phyloP scores from a whole-genome alignment of 2,113 vertebrate genomes.

The Microtus richardsoni region DNA sequence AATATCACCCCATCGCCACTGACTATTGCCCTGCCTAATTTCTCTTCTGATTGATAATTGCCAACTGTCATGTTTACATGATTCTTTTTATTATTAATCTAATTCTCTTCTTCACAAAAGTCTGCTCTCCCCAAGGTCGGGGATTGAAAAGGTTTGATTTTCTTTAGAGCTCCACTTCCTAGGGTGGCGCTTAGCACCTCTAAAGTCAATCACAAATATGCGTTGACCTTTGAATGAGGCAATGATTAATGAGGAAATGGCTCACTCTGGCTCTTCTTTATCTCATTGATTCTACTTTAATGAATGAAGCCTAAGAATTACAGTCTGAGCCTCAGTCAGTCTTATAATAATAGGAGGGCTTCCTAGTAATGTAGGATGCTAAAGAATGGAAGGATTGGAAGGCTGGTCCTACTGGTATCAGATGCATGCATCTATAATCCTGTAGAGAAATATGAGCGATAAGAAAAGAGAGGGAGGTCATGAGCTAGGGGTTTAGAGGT shows the following conservation, averaged over 20 bases:
- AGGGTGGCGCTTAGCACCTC: neutral
- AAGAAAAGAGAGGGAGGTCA: neutral
- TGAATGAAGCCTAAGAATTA: neutral
- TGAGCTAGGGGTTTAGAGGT: neutral
- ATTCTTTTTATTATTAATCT: slow-evolving; percentile 35
- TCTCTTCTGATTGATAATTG: slow-evolving; percentile 32
- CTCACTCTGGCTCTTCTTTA: neutral
- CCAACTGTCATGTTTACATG: neutral
- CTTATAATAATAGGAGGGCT: neutral
- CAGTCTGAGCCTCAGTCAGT: neutral
- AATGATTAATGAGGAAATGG: neutral
- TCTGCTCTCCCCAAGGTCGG: neutral
- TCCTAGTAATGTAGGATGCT: neutral
- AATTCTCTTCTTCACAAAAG: neutral
- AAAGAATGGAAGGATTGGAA: neutral
- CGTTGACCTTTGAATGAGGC: slow-evolving; percentile 8
- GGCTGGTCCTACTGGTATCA: neutral
- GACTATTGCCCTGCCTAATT: neutral
- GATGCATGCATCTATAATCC: neutral
- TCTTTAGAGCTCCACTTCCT: neutral
- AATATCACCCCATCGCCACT: neutral
- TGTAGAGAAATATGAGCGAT: neutral
- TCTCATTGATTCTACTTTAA: slow-evolving; percentile 3
- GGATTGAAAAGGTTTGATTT: neutral
- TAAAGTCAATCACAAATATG: neutral